Base-by-base conservation (phyloP, 2,888 invertebrate genomes). In the Drosophila melanosoma region DNA sequence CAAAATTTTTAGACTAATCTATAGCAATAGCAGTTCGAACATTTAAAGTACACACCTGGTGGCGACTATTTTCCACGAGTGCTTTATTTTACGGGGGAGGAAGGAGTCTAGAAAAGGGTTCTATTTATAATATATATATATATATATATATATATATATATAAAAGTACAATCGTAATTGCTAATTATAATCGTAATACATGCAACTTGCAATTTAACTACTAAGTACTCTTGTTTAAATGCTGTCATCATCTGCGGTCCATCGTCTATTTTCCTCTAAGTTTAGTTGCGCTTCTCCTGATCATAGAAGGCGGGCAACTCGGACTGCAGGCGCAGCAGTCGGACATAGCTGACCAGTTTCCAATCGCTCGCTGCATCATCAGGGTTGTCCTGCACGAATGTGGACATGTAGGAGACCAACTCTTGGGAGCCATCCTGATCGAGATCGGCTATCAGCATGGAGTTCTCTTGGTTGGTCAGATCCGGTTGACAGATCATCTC, bases 351-450 rank as follows among this genome's bases (percentile, higher is more conserved):
- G 52, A 95, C 94, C 54, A 96, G 92, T 63, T 94, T 94, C 95
- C 96, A 96, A 65, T 92, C 91, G 54, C 82, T 69, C 0, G 57
- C 84, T 3, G 90, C 91, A 51, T 91, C 91, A 35, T 90, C 92
- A 23, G 26, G 23, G 6, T 89, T 83, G 26, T 91, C 86, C 26
- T 82, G 83, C 32, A 90, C 89, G 92, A 95, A 96, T 11, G 95
- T 95, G 74, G 96, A 96, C 81, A 95, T 95, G 90, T 96, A 97
- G 51, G 96, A 96, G 59, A 97, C 96, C 58, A 97, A 92, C 92
- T 97, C 97, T 90, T 96, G 96, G 0, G 96, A 95, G 32, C 95
- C 95, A 91, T 97, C 97, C 72, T 95, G 94, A 91, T 97, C 96
- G 42, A 97, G 93, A 91, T 97, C 97, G 1, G 95, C 95, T 58